Percentiles rank a stretch among this genome's conserved stretches.
These are phyloP conservation scores for Squalus acanthias DNA, from an alignment of 2,797 vertebrate genomes.

Conservation along the genomic window DNA sequence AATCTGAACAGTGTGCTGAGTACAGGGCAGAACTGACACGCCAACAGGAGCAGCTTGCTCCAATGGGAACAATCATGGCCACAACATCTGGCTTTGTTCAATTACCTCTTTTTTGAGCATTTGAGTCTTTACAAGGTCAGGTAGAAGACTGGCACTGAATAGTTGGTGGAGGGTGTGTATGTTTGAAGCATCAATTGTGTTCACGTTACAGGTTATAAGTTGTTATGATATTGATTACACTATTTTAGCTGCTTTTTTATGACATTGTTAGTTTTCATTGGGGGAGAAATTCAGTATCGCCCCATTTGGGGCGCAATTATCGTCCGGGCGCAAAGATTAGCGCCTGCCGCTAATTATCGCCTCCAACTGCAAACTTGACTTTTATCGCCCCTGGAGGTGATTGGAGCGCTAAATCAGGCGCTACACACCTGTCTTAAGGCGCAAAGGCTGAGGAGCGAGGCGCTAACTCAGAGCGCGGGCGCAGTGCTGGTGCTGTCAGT, in stretches of 20 bases:
- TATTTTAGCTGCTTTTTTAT: neutral
- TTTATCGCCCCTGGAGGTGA: too few relatives aligned
- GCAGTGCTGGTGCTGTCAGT: too few relatives aligned
- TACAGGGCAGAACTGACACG: neutral
- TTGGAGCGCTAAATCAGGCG: too few relatives aligned
- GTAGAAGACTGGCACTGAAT: neutral
- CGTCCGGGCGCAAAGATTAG: too few relatives aligned
- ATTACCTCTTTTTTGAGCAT: neutral
- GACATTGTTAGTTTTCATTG: neutral
- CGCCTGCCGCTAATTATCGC: too few relatives aligned
- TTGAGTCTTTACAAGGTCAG: neutral
- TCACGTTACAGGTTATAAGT: neutral
- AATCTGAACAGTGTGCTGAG: neutral
- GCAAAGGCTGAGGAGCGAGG: too few relatives aligned
- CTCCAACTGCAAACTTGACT: too few relatives aligned
- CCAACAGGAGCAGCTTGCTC: neutral
- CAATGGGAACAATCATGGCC: neutral
- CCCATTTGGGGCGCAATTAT: too few relatives aligned
- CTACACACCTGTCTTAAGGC: too few relatives aligned
- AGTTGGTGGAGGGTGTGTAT: neutral
- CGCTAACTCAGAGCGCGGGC: too few relatives aligned
- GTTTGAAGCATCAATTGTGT: neutral
- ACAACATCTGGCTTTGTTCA: neutral
- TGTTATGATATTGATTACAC: neutral
- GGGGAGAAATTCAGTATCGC: too few relatives aligned